Evolutionary conservation across 2,113 vertebrate genomes (phyloP).

Genomic region (Naja naja): DNA sequence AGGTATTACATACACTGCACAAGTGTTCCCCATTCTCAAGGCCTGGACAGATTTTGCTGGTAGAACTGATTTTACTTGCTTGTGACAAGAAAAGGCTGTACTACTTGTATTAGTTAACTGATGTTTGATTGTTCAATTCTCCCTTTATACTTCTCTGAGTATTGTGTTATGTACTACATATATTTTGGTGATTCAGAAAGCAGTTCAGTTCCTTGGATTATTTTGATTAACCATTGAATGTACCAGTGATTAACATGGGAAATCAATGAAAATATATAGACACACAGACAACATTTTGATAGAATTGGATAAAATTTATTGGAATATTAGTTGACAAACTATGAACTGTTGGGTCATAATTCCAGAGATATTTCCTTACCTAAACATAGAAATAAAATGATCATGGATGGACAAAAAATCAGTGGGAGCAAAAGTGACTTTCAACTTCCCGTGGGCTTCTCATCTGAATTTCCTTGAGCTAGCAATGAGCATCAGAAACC

Average conservation of each 20-base stretch:
- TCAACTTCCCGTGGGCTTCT: neutral
- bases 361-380: neutral
- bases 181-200: neutral
- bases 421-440: neutral
- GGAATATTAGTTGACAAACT: neutral
- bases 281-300: neutral
- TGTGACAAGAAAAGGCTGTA: neutral
- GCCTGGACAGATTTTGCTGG: neutral
- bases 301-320: neutral
- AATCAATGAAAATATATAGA: neutral
- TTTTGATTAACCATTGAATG: neutral
- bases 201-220: neutral
- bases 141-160: neutral
- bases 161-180: neutral
- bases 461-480: neutral
- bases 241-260: neutral
- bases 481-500: neutral
- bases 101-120: neutral
- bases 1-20: neutral
- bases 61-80: neutral
- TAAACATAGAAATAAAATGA: neutral
- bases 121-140: neutral
- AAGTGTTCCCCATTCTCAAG: neutral
- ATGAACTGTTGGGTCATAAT: neutral
- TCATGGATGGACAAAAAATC: neutral